Conservation (phyloP, 2,888 invertebrate species). For the Leptopilina drosophilae region DNA sequence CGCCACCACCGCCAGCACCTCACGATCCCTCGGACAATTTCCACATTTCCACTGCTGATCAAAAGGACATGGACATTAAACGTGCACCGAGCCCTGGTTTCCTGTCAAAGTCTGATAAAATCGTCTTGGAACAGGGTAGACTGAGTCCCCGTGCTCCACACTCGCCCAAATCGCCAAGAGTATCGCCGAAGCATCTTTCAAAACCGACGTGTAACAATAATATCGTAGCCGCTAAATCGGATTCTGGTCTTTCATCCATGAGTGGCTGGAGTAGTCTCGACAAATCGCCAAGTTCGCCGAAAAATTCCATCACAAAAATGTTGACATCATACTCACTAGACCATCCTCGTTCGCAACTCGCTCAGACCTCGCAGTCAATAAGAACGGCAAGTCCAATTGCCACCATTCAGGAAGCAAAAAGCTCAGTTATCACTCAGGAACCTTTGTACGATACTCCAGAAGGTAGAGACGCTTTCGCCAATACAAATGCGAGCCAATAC, state of each 20-base stretch:
- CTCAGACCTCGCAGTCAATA: conserved; percentile 63
- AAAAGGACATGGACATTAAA: conserved; percentile 63
- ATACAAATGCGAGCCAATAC: conserved; percentile 60
- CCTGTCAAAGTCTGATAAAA: conserved; percentile 74
- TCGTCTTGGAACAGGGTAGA: conserved; percentile 78
- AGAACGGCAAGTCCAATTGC: conserved; percentile 68
- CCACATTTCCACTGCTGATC: conserved; percentile 75
- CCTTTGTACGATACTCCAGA: conserved; percentile 74
- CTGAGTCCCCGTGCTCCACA: conserved; percentile 82
- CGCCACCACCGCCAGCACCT: conserved; percentile 90
- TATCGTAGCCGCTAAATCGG: conserved; percentile 88
- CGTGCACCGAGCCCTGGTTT: conserved; percentile 75
- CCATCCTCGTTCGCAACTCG: conserved; percentile 62
- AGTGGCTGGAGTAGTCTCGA: conserved; percentile 92
- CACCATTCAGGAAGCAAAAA: conserved; percentile 65
- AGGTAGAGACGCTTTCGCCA: conserved; percentile 69
- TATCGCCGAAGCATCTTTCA: conserved; percentile 84
- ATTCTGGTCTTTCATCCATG: conserved; percentile 92
- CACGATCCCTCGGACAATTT: conserved; percentile 80
- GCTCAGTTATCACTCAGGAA: conserved; percentile 66
- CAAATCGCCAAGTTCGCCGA: conserved; percentile 90
- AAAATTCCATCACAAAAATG: conserved; percentile 78
- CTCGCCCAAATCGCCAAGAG: conserved; percentile 86
- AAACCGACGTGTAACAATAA: conserved; percentile 79
- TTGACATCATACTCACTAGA: conserved; percentile 71